These are phyloP conservation scores for Tonatia bakeri DNA, from an alignment of 2,113 vertebrate species.

Conservation along the genomic window DNA sequence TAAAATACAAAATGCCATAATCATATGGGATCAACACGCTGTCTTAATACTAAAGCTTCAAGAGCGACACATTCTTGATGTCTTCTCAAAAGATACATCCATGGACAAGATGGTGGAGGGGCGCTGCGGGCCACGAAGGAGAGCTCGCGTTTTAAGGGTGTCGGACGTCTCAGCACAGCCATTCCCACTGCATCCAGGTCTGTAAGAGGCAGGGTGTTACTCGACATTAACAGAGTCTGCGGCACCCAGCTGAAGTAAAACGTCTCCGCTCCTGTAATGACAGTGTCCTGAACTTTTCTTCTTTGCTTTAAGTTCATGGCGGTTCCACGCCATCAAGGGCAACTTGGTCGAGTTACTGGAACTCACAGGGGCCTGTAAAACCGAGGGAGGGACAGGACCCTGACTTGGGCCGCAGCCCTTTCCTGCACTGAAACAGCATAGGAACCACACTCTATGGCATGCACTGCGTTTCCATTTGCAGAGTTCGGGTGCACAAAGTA, in stretches of 20 bases:
- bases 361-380: background rate
- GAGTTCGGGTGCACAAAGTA: background rate
- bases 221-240: background rate
- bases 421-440: background rate
- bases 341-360: background rate
- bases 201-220: background rate
- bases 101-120: no score
- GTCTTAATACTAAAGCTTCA: no score
- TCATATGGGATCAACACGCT: no score
- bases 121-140: background rate
- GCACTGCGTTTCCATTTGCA: background rate
- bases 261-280: background rate
- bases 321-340: background rate
- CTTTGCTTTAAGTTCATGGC: background rate
- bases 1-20: no score
- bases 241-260: background rate
- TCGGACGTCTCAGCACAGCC: background rate
- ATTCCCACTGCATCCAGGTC: background rate
- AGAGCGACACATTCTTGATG: no score
- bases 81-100: no score
- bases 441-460: background rate
- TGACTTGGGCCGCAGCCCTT: background rate
- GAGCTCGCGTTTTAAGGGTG: background rate
- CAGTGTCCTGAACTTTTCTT: background rate
- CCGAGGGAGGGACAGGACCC: background rate